Conservation (phyloP, 2,888 invertebrate species). For the Ormyrus rosae region DNA sequence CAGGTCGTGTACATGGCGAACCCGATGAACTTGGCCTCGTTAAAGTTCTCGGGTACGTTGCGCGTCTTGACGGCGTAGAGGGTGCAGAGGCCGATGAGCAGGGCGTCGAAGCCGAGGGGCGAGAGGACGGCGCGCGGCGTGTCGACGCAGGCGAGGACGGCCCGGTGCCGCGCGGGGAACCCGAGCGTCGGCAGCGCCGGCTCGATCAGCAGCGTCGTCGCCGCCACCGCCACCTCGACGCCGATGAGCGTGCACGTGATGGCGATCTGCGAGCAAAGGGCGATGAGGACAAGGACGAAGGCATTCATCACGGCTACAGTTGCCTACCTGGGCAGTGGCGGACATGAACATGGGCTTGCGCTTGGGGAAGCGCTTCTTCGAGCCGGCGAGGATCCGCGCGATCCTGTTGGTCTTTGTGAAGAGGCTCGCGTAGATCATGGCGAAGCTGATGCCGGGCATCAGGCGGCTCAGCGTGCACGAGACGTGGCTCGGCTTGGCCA, state of each 20-base stretch:
- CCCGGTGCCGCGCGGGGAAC: constrained; percentile 77
- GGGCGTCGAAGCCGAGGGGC: constrained; percentile 84
- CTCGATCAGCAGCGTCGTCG: constrained; percentile 77
- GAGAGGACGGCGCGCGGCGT: constrained; percentile 79
- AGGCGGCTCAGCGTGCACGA: constrained; percentile 80
- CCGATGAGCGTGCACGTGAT: constrained; percentile 82
- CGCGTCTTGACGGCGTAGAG: constrained; percentile 87
- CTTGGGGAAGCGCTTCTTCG: constrained; percentile 84
- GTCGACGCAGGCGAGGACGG: constrained; percentile 81
- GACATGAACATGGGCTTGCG: constrained; percentile 83
- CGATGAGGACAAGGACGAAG: constrained; percentile 2
- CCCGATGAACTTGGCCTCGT: constrained; percentile 85
- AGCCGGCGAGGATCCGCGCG: constrained; percentile 84
- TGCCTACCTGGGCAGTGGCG: constrained; percentile 77
- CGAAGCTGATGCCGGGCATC: constrained; percentile 82
- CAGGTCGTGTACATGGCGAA: constrained; percentile 90
- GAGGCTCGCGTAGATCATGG: constrained; percentile 85
- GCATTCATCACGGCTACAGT: background rate
- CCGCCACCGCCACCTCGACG: constrained; percentile 82
- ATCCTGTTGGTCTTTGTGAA: constrained; percentile 88
- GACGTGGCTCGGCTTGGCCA: constrained; percentile 79
- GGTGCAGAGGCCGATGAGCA: constrained; percentile 85
- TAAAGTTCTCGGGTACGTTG: constrained; percentile 89
- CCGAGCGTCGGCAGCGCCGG: constrained; percentile 78
- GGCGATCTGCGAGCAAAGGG: constrained; percentile 76